phyloP scores from a whole-genome alignment of 2,113 vertebrate species.

The Lipophrys pholis region DNA sequence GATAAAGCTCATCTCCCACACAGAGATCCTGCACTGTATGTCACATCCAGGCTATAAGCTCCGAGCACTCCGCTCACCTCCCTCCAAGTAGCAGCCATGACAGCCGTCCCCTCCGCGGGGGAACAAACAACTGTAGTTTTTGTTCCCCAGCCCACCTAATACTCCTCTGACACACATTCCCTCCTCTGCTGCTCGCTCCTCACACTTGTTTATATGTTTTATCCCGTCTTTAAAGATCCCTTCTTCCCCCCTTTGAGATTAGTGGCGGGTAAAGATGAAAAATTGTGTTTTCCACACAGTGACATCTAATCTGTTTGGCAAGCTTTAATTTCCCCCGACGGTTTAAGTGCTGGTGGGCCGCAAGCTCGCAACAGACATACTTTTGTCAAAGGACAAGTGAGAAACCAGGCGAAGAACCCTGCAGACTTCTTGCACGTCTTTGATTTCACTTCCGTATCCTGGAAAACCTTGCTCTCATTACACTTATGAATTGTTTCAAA shows the following conservation, averaged over 20 bases:
- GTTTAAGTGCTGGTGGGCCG: slow-evolving; percentile 71
- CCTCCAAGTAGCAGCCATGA: slow-evolving; percentile 44
- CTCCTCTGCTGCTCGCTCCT: slow-evolving; percentile 41
- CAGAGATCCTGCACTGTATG: slow-evolving; percentile 53
- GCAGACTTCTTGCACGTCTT: slow-evolving; percentile 24
- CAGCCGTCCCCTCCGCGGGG: slow-evolving; percentile 49
- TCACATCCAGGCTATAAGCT: slow-evolving; percentile 64
- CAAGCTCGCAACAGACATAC: slow-evolving; percentile 55
- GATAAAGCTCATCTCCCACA: slow-evolving; percentile 62
- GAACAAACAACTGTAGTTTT: slow-evolving; percentile 53
- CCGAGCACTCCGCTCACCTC: slow-evolving; percentile 15
- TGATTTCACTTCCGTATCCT: slow-evolving; percentile 24
- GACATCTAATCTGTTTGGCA: slow-evolving; percentile 86
- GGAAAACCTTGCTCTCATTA: not conserved
- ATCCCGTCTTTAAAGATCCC: slow-evolving; percentile 67
- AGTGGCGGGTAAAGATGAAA: slow-evolving; percentile 82
- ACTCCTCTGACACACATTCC: slow-evolving; percentile 67
- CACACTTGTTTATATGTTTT: slow-evolving; percentile 42
- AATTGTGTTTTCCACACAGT: slow-evolving; percentile 81
- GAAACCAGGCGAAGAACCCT: slow-evolving; percentile 31
- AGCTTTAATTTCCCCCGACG: slow-evolving; percentile 86
- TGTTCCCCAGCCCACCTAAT: slow-evolving; percentile 68
- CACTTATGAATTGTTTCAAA: not conserved
- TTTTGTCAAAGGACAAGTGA: slow-evolving; percentile 63
- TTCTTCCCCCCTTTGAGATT: slow-evolving; percentile 74